Evolutionary conservation across 2,113 vertebrate genomes (phyloP), one percentile per base, ranked within the genome.

Genomic region (Axis porcinus): DNA sequence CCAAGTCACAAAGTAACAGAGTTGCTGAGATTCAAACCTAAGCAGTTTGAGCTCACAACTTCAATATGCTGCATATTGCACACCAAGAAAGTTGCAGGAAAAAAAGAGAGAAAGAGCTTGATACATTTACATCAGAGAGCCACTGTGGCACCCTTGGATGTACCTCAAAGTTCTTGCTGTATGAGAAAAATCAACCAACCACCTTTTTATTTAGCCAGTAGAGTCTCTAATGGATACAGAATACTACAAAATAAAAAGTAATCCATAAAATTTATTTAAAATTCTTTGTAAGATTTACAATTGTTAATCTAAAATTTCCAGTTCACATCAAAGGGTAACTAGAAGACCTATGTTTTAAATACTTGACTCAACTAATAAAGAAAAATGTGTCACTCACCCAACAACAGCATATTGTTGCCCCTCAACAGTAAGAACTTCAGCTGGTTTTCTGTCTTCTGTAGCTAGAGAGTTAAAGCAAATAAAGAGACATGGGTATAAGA

Each of bases 391-490:
- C 76, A 94, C 99, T 98, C 98, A 99, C 99, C 99, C 99, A n/a
- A 99, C 99, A 5, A 99, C 99, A 45, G 99, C 99, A 76, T 99
- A 99, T 84, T 99, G 99, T 95, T 99, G 99, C 57, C 99, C 99
- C 94, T 99, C 99, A 2, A 99, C 99, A 67, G 99, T 97, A 94
- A 99, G 99, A 89, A 99, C 99, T n/a, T 99, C 99, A 2, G 98
- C 60, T 50, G 99, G 99, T 89, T 99, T 99, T 97, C 99, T 99
- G 93, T 99, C 99, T 96, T 99, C 99, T 30, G 98, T 78, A 98
- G 98, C 99, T 99, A 98, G 19, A 94, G 0, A 11, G 88, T 89
- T 87, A 97, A 86, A 98, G 60, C 36, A 98, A 98, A 96, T 97
- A 97, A 98, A 97, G 89, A 93, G 84, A 82, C 64, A 67, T 91